Conservation (phyloP, 2,797 vertebrate species). For the Darevskia nairensis region DNA sequence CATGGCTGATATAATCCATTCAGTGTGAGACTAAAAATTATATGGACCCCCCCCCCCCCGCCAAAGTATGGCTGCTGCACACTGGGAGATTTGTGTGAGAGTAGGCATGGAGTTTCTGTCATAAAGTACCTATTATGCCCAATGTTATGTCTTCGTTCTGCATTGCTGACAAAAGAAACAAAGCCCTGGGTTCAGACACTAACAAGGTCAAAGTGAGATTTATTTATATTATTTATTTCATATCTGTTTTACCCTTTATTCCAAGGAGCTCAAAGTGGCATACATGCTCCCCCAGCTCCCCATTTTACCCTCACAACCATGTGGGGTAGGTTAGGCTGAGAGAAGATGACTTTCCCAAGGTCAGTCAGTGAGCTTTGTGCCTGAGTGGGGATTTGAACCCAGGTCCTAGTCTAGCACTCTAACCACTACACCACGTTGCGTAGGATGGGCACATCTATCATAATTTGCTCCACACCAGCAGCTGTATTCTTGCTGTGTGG, state of each 20-base stretch:
- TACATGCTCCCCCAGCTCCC: neutral
- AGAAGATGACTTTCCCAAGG: too few species aligned
- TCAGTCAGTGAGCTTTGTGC: too few species aligned
- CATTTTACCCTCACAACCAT: too few species aligned
- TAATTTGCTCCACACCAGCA: neutral
- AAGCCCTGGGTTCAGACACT: neutral
- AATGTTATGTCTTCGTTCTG: neutral
- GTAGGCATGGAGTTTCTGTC: neutral
- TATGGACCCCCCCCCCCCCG: neutral
- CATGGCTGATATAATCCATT: neutral
- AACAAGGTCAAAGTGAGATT: neutral
- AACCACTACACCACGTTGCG: too few species aligned
- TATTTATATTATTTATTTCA: too few species aligned
- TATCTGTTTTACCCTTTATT: neutral
- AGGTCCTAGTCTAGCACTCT: neutral
- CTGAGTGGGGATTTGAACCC: too few species aligned
- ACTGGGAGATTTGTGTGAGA: neutral
- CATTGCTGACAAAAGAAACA: too few species aligned
- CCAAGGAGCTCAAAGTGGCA: neutral
- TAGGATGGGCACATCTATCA: too few species aligned
- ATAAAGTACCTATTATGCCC: neutral
- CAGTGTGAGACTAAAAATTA: neutral
- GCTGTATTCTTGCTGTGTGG: too few species aligned
- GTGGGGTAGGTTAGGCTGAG: too few species aligned
- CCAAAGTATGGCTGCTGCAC: neutral